phyloP scores from a whole-genome alignment of 2,888 invertebrate genomes.

The Xestobium rufovillosum region DNA sequence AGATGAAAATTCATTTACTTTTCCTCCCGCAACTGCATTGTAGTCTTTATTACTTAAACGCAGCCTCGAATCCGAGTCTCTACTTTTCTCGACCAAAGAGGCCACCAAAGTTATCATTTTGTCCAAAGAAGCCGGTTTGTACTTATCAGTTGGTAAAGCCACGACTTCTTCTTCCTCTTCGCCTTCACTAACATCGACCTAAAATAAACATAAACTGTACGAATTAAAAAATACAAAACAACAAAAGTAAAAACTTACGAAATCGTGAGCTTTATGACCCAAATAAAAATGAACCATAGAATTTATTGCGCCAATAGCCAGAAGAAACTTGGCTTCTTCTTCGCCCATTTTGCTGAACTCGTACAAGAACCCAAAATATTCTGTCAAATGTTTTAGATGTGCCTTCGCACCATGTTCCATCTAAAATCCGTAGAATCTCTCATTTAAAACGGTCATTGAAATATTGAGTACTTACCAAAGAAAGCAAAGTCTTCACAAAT shows the following conservation, averaged over 20 bases:
- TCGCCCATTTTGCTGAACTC: slow-evolving; percentile 95
- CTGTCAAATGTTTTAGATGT: slow-evolving; percentile 80
- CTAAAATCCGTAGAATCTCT: slow-evolving; percentile 21
- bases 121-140: slow-evolving; percentile 84
- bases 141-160: slow-evolving; percentile 62
- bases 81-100: slow-evolving; percentile 78
- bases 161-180: slow-evolving; percentile 63
- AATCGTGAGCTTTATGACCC: slow-evolving; percentile 70
- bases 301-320: slow-evolving; percentile 80
- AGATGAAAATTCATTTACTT: slow-evolving; percentile 48
- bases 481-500: slow-evolving; percentile 82
- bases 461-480: slow-evolving; percentile 54
- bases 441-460: slow-evolving; percentile 8
- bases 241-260: slow-evolving; percentile 45
- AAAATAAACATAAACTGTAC: slow-evolving; percentile 15
- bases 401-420: slow-evolving; percentile 85
- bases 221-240: slow-evolving; percentile 2
- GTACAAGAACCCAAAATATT: slow-evolving; percentile 85
- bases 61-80: slow-evolving; percentile 67
- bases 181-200: slow-evolving; percentile 62
- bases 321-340: slow-evolving; percentile 81
- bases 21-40: slow-evolving; percentile 76
- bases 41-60: slow-evolving; percentile 72
- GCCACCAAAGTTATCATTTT: slow-evolving; percentile 93
- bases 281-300: slow-evolving; percentile 90